phyloP scores from a whole-genome alignment of 1,140 invertebrate species.

The Yoshiicerus persimilis region DNA sequence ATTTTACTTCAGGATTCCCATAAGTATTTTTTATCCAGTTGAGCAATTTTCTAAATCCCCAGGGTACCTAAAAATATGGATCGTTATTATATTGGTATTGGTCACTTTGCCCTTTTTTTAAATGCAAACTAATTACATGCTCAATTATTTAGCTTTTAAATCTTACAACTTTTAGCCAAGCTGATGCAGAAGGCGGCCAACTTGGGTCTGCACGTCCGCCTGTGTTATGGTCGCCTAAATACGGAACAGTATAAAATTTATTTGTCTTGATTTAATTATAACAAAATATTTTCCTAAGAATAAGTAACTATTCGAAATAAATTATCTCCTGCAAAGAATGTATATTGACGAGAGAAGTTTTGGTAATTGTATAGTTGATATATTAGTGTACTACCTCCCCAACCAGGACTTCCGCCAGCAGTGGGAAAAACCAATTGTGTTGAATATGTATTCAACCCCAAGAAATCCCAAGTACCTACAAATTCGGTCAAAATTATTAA shows the following conservation, averaged over 20 bases:
- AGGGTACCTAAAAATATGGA: neutral
- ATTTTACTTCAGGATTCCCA: neutral
- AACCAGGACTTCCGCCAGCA: neutral
- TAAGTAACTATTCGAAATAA: too few relatives aligned
- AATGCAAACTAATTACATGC: too few relatives aligned
- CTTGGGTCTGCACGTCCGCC: neutral
- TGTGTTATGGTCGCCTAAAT: constrained; percentile 21
- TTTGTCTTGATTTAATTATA: too few relatives aligned
- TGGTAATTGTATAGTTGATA: too few relatives aligned
- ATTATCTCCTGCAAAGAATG: too few relatives aligned
- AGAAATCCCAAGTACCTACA: neutral
- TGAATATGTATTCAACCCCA: neutral
- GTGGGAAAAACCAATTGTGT: neutral
- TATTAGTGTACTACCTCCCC: neutral
- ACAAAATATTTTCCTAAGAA: too few relatives aligned
- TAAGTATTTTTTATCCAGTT: neutral
- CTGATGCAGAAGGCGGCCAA: constrained; percentile 9
- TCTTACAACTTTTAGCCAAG: constrained; percentile 13
- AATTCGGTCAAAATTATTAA: too few relatives aligned
- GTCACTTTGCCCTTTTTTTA: too few relatives aligned
- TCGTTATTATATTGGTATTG: too few relatives aligned
- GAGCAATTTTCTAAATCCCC: neutral
- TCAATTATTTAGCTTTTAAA: too few relatives aligned
- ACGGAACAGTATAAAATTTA: too few relatives aligned
- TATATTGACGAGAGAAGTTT: too few relatives aligned